A percentile compares a stretch with the other conserved stretches of the same genome.
Conservation (phyloP, 2,888 invertebrate species). For the Tachina grossa region DNA sequence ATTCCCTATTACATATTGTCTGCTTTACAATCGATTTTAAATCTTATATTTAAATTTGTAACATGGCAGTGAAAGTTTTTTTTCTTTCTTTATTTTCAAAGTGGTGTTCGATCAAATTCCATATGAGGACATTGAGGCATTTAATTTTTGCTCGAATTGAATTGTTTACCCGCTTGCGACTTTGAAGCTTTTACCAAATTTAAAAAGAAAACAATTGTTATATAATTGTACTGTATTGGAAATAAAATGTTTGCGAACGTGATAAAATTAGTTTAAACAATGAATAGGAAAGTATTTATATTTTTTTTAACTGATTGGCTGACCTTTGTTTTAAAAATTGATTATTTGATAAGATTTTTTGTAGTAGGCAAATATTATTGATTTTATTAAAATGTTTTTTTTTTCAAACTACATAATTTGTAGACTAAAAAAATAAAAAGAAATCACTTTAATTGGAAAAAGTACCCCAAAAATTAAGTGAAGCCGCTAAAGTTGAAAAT, state of each 20-base stretch:
- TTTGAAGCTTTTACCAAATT: constrained; percentile 50
- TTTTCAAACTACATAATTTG: not conserved
- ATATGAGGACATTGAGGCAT: not conserved
- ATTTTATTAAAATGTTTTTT: not conserved
- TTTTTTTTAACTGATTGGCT: not conserved
- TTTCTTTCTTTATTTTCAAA: not conserved
- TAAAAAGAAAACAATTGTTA: constrained; percentile 54
- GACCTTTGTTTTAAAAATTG: constrained; percentile 12
- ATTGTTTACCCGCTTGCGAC: not conserved
- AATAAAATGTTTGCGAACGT: constrained; percentile 42
- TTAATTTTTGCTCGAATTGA: not conserved
- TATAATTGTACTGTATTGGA: constrained; percentile 37
- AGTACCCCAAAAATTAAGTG: too few relatives aligned
- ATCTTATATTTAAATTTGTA: constrained; percentile 36
- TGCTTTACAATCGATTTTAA: not conserved
- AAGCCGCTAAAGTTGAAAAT: too few relatives aligned
- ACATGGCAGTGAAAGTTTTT: constrained; percentile 50
- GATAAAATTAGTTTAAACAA: constrained; percentile 52
- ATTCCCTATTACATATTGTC: not conserved
- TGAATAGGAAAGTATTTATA: constrained; percentile 21
- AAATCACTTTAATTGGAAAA: too few relatives aligned
- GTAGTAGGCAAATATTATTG: not conserved
- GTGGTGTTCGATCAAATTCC: constrained; percentile 35
- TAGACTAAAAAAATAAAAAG: not conserved
- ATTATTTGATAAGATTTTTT: not conserved